Percentiles rank a stretch among this genome's conserved stretches.
Conservation (phyloP, 2,113 vertebrate genomes). For the Microtus montanus region DNA sequence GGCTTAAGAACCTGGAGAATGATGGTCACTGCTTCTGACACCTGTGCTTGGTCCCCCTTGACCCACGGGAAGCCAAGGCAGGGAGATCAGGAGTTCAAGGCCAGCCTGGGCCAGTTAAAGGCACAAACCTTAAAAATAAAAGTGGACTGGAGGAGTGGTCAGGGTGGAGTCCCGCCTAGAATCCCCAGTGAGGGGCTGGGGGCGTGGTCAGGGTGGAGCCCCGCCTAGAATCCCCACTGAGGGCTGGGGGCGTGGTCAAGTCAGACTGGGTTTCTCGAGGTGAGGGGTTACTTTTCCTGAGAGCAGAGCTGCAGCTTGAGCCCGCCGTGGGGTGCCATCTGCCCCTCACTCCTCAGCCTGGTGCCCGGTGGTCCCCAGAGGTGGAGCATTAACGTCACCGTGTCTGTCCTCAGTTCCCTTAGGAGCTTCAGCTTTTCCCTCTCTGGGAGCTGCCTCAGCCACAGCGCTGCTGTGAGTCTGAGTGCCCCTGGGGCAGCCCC, state of each 20-base stretch:
- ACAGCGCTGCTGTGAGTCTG: conserved; percentile 71
- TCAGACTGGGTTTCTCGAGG: no score
- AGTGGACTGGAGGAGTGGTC: no score
- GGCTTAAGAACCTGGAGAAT: not conserved
- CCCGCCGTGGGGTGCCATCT: not conserved
- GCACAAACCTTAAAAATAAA: no score
- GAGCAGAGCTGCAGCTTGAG: no score
- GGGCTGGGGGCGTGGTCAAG: not conserved
- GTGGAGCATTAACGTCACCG: not conserved
- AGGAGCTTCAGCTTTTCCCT: not conserved
- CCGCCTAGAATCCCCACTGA: no score
- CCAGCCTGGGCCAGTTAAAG: not conserved
- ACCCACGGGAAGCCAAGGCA: not conserved
- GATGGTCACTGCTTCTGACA: not conserved
- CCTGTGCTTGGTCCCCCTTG: not conserved
- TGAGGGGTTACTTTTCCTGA: not conserved
- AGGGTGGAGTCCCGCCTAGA: not conserved
- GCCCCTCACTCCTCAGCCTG: not conserved
- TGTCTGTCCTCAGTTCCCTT: not conserved
- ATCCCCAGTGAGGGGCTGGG: not conserved
- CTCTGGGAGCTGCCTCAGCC: not conserved
- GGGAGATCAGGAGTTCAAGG: not conserved
- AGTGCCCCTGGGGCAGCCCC: conserved; percentile 50
- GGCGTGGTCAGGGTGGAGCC: not conserved
- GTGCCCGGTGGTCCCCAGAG: not conserved